Evolutionary conservation across 35 echinoderm and acorn worm genomes (phyloP).

Genomic region (Antedon bifida): DNA sequence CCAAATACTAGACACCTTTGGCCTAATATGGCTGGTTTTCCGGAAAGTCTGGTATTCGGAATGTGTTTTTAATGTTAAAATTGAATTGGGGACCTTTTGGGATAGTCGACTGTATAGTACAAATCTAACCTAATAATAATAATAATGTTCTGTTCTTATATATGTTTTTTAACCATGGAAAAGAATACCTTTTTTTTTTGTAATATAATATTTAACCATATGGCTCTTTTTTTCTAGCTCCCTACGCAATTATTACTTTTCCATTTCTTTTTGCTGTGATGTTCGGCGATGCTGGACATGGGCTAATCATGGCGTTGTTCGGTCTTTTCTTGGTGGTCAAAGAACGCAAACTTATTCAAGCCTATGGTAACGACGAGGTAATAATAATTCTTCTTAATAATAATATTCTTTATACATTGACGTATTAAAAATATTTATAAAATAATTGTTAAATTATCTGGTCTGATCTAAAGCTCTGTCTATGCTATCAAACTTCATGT

Average conservation of each 20-base stretch:
- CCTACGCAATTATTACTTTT: slow-evolving; percentile 89
- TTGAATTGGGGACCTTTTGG: too few relatives aligned
- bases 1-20: too few relatives aligned
- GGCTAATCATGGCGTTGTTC: slow-evolving; percentile 80
- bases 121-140: too few relatives aligned
- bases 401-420: neutral
- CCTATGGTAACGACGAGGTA: slow-evolving; percentile 67
- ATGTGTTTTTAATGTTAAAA: too few relatives aligned
- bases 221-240: slow-evolving; percentile 41
- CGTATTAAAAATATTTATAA: neutral
- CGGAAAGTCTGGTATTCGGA: too few relatives aligned
- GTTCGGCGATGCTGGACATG: slow-evolving; percentile 94
- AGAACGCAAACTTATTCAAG: slow-evolving; percentile 48
- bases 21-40: too few relatives aligned
- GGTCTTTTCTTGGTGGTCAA: slow-evolving; percentile 48
- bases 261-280: slow-evolving; percentile 94
- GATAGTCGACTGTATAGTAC: too few relatives aligned
- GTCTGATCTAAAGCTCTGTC: too few relatives aligned
- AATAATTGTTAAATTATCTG: neutral
- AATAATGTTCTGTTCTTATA: too few relatives aligned
- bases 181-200: too few relatives aligned
- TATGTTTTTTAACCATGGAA: too few relatives aligned
- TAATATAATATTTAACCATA: neutral
- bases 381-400: neutral
- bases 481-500: too few relatives aligned